A percentile compares a stretch with the other conserved stretches of the same genome.
Conservation (phyloP, 2,888 invertebrate genomes). For the Leuctra nigra region DNA sequence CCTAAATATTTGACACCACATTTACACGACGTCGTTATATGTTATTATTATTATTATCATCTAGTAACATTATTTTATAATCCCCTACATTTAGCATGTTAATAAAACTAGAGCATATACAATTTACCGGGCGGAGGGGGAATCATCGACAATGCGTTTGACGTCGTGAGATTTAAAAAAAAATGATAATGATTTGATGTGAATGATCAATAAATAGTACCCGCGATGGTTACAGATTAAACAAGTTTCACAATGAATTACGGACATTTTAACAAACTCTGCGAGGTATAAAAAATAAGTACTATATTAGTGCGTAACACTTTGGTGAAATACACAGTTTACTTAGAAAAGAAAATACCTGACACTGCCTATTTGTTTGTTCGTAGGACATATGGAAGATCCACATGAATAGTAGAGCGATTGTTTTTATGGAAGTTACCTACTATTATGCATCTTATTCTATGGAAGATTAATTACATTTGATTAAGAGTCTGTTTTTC, state of each 20-base stretch:
- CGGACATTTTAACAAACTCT: constrained; percentile 18
- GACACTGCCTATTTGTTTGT: constrained; percentile 1
- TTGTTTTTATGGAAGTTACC: constrained; percentile 2
- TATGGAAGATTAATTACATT: constrained; percentile 10
- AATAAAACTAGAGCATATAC: constrained; percentile 18
- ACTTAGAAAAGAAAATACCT: constrained; percentile 11
- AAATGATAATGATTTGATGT: too few species aligned
- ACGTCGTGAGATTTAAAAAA: too few species aligned
- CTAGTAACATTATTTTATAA: constrained; percentile 14
- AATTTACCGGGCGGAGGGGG: constrained; percentile 10
- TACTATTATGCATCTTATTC: constrained; percentile 8
- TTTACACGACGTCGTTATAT: constrained; percentile 8
- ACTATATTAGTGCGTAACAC: constrained; percentile 23
- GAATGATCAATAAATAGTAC: constrained; percentile 8
- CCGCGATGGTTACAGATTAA: not conserved
- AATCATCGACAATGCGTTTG: not conserved
- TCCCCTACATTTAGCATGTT: constrained; percentile 5
- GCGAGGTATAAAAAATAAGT: constrained; percentile 31
- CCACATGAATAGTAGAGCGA: not conserved
- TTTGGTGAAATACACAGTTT: not conserved
- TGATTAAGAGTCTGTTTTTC: too few species aligned
- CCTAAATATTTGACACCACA: constrained; percentile 10
- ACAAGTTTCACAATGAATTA: not conserved
- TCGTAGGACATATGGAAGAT: constrained; percentile 14
- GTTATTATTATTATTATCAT: not conserved